Evolutionary conservation across 2,888 invertebrate species (phyloP).

Genomic region (Metallyticus violacea): DNA sequence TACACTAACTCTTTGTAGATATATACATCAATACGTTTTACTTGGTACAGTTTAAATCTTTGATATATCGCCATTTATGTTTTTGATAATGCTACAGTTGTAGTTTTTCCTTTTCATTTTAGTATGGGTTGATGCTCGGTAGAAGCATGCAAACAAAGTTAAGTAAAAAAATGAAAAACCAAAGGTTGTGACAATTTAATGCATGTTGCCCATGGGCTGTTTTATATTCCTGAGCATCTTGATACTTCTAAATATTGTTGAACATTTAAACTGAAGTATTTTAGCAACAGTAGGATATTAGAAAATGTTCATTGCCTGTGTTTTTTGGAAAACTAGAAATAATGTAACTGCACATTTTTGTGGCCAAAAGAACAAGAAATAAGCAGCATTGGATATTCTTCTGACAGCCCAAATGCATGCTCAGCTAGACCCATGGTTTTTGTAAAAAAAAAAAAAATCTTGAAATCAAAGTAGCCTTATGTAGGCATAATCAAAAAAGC

Average conservation of each 20-base stretch:
- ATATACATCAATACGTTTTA: neutral
- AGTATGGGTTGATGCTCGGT: neutral
- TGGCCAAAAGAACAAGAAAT: neutral
- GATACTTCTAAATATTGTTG: neutral
- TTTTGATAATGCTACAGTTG: neutral
- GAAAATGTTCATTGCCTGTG: neutral
- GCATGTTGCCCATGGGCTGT: neutral
- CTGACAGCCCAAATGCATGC: neutral
- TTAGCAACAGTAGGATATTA: neutral
- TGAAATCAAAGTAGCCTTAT: neutral
- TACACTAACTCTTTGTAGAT: conserved; percentile 13
- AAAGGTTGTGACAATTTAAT: neutral
- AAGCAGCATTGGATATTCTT: neutral
- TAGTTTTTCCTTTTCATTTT: neutral
- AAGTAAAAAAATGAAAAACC: neutral
- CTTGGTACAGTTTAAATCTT: conserved; percentile 8
- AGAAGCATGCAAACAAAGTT: neutral
- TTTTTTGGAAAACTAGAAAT: neutral
- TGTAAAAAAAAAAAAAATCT: neutral
- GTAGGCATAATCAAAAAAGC: neutral
- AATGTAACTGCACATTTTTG: neutral
- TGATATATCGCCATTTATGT: conserved; percentile 4
- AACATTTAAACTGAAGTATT: neutral
- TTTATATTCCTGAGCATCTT: neutral
- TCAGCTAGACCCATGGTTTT: neutral